phyloP scores from a whole-genome alignment of 1,140 invertebrate species.

The Olivierus martensii region DNA sequence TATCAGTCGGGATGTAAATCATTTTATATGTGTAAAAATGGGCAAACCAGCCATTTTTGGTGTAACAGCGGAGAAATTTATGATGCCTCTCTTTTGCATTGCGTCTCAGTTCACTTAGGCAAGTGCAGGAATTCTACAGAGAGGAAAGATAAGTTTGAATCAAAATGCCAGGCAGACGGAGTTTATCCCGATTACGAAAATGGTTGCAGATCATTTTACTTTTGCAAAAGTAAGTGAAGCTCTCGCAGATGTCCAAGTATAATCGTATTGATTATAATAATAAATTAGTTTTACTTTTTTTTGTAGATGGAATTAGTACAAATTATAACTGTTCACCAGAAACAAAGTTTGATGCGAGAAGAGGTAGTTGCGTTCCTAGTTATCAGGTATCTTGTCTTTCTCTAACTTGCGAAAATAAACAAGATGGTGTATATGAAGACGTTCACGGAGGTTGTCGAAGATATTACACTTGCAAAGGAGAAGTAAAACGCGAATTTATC shows the following conservation, averaged over 20 bases:
- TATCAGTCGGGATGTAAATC: too few species aligned
- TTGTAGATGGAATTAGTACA: conserved; percentile 2
- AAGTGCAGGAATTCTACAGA: too few species aligned
- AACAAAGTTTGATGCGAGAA: conserved; percentile 10
- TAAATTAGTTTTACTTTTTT: too few species aligned
- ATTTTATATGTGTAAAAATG: too few species aligned
- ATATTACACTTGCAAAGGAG: conserved; percentile 24
- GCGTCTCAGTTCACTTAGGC: too few species aligned
- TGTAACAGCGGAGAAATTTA: too few species aligned
- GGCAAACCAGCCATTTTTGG: too few species aligned
- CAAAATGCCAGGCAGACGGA: conserved; percentile 29
- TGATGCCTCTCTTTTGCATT: too few species aligned
- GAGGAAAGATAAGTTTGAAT: too few species aligned
- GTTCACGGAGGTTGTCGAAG: not conserved
- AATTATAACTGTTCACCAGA: conserved; percentile 6
- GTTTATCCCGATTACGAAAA: conserved; percentile 39
- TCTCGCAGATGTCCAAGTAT: too few species aligned
- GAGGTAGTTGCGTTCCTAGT: not conserved
- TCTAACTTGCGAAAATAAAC: conserved; percentile 4
- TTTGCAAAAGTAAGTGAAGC: conserved; percentile 26
- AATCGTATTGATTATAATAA: too few species aligned
- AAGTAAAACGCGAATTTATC: conserved; percentile 39
- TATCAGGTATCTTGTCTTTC: not conserved
- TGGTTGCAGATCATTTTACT: conserved; percentile 42
- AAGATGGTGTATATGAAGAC: conserved; percentile 11